Evolutionary conservation across 2,797 vertebrate species (phyloP).

Genomic region (Sternarchorhynchus goeldii): DNA sequence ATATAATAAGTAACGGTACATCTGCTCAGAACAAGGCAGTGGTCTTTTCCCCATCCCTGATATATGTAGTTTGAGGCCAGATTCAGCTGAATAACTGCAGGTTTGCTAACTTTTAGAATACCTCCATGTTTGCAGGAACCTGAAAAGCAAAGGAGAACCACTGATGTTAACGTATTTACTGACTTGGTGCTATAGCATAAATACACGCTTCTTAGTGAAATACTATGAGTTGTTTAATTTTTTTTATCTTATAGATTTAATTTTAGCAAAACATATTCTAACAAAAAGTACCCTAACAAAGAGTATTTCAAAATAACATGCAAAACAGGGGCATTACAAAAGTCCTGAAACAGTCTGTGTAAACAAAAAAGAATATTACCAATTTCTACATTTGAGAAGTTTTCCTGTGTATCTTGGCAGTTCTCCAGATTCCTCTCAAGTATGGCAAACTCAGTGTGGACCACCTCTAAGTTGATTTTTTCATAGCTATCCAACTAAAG

Average conservation of each 20-base stretch:
- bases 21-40: constrained; percentile 63
- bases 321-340: too few species aligned
- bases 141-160: constrained; percentile 47
- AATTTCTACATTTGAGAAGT: constrained; percentile 61
- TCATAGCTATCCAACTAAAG: constrained; percentile 71
- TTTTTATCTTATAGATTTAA: too few species aligned
- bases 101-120: constrained; percentile 66
- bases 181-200: too few species aligned
- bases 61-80: constrained; percentile 55
- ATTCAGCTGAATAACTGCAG: constrained; percentile 70
- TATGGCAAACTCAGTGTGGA: constrained; percentile 71
- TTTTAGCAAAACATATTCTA: too few species aligned
- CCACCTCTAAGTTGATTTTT: constrained; percentile 70
- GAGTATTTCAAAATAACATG: too few species aligned
- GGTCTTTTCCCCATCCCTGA: constrained; percentile 77
- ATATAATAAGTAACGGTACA: constrained; percentile 67
- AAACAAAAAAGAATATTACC: constrained; percentile 52
- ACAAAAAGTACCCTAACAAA: too few species aligned
- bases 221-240: too few species aligned
- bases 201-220: too few species aligned
- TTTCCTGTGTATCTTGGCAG: constrained; percentile 65
- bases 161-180: too few species aligned
- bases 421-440: constrained; percentile 73
- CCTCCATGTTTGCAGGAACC: constrained; percentile 73
- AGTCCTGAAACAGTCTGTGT: too few species aligned